A percentile compares a stretch with the other conserved stretches of the same genome.
These are phyloP conservation scores for Poeciliopsis occidentalis DNA, from an alignment of 2,113 vertebrate genomes.

Conservation along the genomic window DNA sequence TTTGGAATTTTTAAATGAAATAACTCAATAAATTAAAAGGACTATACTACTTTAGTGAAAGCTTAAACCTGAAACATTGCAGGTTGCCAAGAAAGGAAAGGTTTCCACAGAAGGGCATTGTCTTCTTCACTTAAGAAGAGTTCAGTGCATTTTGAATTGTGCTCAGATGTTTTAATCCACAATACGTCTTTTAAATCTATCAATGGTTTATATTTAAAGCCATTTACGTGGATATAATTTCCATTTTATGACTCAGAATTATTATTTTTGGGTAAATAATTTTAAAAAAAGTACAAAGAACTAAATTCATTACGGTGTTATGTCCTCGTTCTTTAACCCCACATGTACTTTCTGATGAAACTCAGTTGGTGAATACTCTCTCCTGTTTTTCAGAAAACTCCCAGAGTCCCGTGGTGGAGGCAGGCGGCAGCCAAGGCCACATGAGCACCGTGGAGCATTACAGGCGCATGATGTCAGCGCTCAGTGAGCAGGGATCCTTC, in stretches of 20 bases:
- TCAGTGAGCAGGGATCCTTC: conserved; percentile 88
- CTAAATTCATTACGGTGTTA: not conserved
- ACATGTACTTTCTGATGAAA: conserved; percentile 10
- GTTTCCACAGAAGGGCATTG: not conserved
- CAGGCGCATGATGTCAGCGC: conserved; percentile 91
- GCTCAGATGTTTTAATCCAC: no score
- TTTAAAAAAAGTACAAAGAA: no score
- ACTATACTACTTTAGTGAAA: not conserved
- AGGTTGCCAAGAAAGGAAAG: not conserved
- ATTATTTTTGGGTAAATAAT: no score
- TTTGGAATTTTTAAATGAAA: not conserved
- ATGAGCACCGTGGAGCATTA: conserved; percentile 98
- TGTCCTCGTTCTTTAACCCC: not conserved
- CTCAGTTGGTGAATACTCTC: not conserved
- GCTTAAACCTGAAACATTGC: not conserved
- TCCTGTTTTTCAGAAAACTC: conserved; percentile 82
- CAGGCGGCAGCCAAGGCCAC: conserved; percentile 84
- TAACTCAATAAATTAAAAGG: no score
- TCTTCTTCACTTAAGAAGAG: not conserved
- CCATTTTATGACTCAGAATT: no score
- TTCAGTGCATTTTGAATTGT: no score
- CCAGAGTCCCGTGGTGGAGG: conserved; percentile 86
- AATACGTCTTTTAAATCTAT: no score
- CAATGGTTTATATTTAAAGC: no score
- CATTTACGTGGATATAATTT: no score